Base-by-base conservation (phyloP, 2,888 invertebrate genomes). In the Melieria crassipennis region DNA sequence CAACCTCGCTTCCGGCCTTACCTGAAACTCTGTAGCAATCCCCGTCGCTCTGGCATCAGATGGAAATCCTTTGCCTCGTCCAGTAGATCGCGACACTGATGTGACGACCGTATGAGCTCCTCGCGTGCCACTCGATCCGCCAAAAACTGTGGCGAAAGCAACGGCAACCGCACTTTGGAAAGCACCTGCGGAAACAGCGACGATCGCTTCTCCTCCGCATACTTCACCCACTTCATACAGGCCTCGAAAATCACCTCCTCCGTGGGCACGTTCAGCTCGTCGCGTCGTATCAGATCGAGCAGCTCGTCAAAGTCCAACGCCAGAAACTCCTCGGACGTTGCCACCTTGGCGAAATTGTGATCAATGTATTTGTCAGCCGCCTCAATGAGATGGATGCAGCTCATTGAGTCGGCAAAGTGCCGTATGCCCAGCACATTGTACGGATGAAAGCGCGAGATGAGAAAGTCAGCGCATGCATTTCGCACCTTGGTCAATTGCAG, bases 21-120 rank as follows among this genome's bases (percentile, higher is more conserved):
- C 75, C 87, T 81, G 84, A 93, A 94, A 73, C 92, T 92, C 81
- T 93, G 93, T 75, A 95, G 86, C 58, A 93, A 83, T n/a, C 91
- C 90, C 7, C 95, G 88, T 74, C 95, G 88, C 84, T 96, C 95
- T 1, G 96, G 96, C 89, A 96, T 92, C 71, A 96, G 87, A 85
- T 95, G 94, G 85, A 93, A 96, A 82, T 95, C 95, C 83, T 93
- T 90, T 1, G 96, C 96, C 86, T 95, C 96, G 84, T 96, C 96
- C 66, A 96, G 84, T 62, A 95, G 87, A 87, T 96, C 95, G 89
- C 94, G 89, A 88, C 95, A 95, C 81, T 91, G 91, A 80, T 94
- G 92, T 43, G 93, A 95, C 57, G 90, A 91, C 77, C 92, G 89
- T 75, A 95, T 91, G 4, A 94, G 87, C 77, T 92, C 92, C 83